phyloP scores from a whole-genome alignment of 1,140 invertebrate species.

The Lordiphosa stackelbergi region DNA sequence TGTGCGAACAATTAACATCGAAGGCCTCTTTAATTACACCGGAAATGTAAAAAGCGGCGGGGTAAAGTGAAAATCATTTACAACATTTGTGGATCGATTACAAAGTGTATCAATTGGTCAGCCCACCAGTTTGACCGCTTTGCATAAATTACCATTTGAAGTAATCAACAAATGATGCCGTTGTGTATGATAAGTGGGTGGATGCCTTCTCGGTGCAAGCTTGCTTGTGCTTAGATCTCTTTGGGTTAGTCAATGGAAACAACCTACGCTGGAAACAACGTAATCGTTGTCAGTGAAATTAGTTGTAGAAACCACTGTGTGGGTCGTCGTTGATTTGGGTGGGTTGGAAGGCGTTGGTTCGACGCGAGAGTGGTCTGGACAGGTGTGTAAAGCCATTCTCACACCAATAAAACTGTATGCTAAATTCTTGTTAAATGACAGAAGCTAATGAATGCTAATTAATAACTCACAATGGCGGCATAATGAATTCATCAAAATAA shows the following conservation, averaged over 20 bases:
- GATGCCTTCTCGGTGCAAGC: neutral
- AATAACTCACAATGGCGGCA: constrained; percentile 25
- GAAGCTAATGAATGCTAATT: constrained; percentile 43
- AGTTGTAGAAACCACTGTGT: constrained; percentile 12
- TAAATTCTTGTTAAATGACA: constrained; percentile 25
- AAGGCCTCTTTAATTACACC: constrained; percentile 44
- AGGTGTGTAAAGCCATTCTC: constrained; percentile 36
- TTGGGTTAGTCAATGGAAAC: constrained; percentile 2
- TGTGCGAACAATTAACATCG: constrained; percentile 50
- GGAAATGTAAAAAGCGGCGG: constrained; percentile 25
- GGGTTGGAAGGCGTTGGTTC: constrained; percentile 8
- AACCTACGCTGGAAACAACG: constrained; percentile 5
- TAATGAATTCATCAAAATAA: constrained; percentile 3
- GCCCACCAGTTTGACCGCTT: constrained; percentile 11
- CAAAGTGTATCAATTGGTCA: constrained; percentile 48
- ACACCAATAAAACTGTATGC: constrained; percentile 38
- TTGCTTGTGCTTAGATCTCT: constrained; percentile 8
- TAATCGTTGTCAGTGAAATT: constrained; percentile 14
- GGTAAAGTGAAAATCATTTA: constrained; percentile 7
- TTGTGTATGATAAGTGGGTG: constrained; percentile 2
- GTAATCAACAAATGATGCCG: constrained; percentile 5
- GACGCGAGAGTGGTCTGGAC: constrained; percentile 2
- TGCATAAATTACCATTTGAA: constrained; percentile 14
- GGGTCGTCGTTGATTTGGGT: constrained; percentile 1
- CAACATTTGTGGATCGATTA: constrained; percentile 27